Evolutionary conservation across 1,140 invertebrate genomes (phyloP).

Genomic region (Drosophila paulistorum): DNA sequence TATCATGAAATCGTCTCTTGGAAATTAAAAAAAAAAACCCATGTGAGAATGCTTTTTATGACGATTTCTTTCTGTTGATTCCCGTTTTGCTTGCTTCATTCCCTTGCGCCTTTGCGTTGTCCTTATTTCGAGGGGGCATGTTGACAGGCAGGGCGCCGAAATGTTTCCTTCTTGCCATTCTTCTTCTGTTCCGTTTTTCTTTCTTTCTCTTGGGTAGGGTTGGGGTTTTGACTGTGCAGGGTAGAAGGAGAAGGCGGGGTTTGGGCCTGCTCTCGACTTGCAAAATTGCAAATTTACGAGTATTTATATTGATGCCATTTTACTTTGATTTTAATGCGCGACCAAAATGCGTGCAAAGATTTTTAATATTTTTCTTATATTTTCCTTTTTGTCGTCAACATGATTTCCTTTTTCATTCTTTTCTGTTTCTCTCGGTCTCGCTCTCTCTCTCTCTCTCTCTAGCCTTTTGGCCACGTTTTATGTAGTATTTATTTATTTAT

Average conservation of each 20-base stretch:
- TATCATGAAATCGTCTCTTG: neutral
- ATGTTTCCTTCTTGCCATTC: slow-evolving; percentile 9
- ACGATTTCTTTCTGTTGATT: slow-evolving; percentile 7
- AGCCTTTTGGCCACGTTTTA: slow-evolving; percentile 20
- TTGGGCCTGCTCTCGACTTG: slow-evolving; percentile 30
- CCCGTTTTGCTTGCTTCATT: neutral
- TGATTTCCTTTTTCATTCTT: slow-evolving; percentile 12
- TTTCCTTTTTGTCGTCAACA: neutral
- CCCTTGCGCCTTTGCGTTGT: neutral
- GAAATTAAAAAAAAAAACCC: neutral
- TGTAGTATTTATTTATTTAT: slow-evolving; percentile 46
- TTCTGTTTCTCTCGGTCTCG: neutral
- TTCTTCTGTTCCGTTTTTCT: slow-evolving; percentile 9
- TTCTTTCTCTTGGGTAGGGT: slow-evolving; percentile 1
- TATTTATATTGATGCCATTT: slow-evolving; percentile 82
- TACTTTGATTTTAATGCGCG: slow-evolving; percentile 81
- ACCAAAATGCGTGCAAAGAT: slow-evolving; percentile 76
- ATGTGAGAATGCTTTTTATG: slow-evolving; percentile 8
- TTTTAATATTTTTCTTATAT: slow-evolving; percentile 66
- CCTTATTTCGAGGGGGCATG: neutral
- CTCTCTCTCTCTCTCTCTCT: neutral
- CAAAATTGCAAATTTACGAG: slow-evolving; percentile 80
- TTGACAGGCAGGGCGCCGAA: slow-evolving; percentile 3
- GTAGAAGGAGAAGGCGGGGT: neutral
- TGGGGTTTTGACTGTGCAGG: too few species aligned